A percentile compares a stretch with the other conserved stretches of the same genome.
Evolutionary conservation across 1,140 invertebrate species (phyloP).

Genomic region (Oreohelix idahoensis): DNA sequence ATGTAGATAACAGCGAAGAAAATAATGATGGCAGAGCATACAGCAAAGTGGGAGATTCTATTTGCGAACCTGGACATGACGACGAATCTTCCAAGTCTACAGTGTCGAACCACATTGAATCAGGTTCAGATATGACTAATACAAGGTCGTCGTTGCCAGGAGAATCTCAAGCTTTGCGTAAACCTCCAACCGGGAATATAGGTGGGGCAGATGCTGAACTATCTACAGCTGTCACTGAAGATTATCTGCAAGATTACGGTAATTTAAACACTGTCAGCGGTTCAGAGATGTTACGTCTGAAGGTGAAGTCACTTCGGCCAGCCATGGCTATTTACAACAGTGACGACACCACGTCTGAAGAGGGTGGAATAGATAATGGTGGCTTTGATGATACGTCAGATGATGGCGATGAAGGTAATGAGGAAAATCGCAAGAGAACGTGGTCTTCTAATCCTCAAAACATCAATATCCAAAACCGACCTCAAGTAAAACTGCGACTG

Average conservation of each 20-base stretch:
- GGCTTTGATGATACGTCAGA: not conserved
- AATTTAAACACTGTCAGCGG: conserved; percentile 24
- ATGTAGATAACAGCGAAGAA: not conserved
- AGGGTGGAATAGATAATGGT: not conserved
- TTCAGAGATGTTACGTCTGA: conserved; percentile 13
- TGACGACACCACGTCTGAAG: conserved; percentile 16
- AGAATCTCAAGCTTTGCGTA: not conserved
- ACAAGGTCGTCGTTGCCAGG: not conserved
- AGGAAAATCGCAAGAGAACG: not conserved
- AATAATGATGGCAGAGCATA: not conserved
- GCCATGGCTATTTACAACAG: not conserved
- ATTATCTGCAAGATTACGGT: conserved; percentile 8
- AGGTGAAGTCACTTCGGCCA: not conserved
- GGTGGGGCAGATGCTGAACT: not conserved
- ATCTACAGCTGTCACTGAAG: not conserved
- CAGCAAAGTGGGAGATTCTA: not conserved
- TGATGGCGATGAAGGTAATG: not conserved
- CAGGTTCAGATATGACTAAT: not conserved
- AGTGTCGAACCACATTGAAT: no score
- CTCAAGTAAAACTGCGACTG: no score
- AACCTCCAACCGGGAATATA: not conserved
- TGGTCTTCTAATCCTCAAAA: no score
- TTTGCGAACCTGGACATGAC: not conserved
- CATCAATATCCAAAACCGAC: no score
- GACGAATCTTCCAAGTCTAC: no score